phyloP scores from a whole-genome alignment of 1,140 invertebrate species.

The Reticulitermes speratus region DNA sequence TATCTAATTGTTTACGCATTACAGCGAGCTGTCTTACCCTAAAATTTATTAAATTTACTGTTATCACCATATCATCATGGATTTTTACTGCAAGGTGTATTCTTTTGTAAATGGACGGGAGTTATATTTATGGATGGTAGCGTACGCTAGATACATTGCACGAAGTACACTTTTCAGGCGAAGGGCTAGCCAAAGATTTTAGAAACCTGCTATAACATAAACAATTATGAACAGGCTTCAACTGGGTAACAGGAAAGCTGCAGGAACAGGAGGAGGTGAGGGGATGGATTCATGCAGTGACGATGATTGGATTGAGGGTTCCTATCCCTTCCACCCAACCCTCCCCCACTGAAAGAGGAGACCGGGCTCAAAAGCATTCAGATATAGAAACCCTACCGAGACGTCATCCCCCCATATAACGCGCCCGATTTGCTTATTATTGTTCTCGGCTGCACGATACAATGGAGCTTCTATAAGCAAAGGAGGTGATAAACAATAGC shows the following conservation, averaged over 20 bases:
- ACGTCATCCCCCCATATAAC: not conserved
- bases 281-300: constrained; percentile 14
- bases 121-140: no score
- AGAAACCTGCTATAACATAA: not conserved
- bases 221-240: not conserved
- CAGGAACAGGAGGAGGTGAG: not conserved
- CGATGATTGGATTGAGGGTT: constrained; percentile 14
- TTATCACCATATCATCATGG: no score
- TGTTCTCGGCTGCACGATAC: not conserved
- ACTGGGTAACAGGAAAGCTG: not conserved
- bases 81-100: no score
- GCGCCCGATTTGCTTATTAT: not conserved
- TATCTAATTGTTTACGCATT: no score
- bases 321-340: constrained; percentile 1
- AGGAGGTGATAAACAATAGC: constrained; percentile 6
- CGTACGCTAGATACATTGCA: no score
- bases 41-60: no score
- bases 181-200: no score
- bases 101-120: no score
- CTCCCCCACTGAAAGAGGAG: not conserved
- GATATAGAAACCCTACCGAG: not conserved
- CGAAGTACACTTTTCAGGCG: no score
- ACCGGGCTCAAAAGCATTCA: not conserved
- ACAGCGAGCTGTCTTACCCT: no score
- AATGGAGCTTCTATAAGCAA: constrained; percentile 11